phyloP scores from a whole-genome alignment of 2,113 vertebrate species.

The Collichthys lucidus region DNA sequence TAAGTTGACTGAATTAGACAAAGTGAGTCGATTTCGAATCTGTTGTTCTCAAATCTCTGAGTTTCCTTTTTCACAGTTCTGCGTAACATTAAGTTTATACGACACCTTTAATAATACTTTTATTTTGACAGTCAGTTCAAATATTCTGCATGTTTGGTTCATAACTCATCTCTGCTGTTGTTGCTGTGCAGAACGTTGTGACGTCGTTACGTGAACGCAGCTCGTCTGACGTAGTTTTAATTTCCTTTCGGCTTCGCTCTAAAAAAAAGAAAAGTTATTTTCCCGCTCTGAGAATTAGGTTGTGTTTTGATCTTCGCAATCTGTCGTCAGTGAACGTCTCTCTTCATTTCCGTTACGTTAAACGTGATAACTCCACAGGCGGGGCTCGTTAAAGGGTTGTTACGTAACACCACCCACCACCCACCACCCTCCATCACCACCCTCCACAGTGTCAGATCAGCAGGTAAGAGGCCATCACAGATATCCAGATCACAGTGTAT shows the following conservation, averaged over 20 bases:
- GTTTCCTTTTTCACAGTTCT: too few relatives aligned
- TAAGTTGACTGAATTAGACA: too few relatives aligned
- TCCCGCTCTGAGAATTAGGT: conserved; percentile 2
- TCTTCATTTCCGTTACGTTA: neutral
- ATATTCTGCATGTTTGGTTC: too few relatives aligned
- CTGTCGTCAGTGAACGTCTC: neutral
- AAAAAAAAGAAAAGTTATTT: neutral
- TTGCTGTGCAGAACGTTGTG: too few relatives aligned
- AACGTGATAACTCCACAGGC: neutral
- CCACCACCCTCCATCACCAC: neutral
- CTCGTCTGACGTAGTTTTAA: neutral
- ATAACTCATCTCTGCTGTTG: too few relatives aligned
- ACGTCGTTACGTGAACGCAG: neutral
- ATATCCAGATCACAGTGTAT: conserved; percentile 39
- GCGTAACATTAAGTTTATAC: too few relatives aligned
- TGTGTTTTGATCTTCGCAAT: conserved; percentile 26
- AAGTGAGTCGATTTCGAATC: too few relatives aligned
- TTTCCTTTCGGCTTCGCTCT: conserved; percentile 27
- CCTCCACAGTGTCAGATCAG: conserved; percentile 1
- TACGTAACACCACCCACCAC: conserved; percentile 1
- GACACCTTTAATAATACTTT: too few relatives aligned
- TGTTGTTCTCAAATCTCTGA: too few relatives aligned
- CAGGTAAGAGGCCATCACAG: conserved; percentile 50
- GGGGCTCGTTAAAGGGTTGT: neutral
- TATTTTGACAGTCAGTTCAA: too few relatives aligned